These are phyloP conservation scores for Seriola rivoliana DNA, from an alignment of 2,113 vertebrate species.

Conservation along the genomic window DNA sequence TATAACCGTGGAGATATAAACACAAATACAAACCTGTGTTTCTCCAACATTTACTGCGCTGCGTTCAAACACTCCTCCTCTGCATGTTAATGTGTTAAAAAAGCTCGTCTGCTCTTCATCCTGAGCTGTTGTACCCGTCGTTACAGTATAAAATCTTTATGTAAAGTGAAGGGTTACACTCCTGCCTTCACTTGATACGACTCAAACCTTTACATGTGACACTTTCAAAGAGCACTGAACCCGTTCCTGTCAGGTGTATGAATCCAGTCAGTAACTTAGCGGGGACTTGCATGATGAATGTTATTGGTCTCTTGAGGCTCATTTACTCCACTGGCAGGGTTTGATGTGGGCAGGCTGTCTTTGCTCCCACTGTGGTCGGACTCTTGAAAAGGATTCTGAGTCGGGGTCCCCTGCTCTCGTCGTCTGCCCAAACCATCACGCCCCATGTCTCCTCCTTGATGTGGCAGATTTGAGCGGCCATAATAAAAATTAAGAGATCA, in stretches of 20 bases:
- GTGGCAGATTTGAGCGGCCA: conserved; percentile 65
- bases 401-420: conserved; percentile 50
- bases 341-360: conserved; percentile 66
- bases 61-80: not conserved
- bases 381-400: conserved; percentile 65
- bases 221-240: conserved; percentile 18
- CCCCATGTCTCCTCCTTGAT: conserved; percentile 65
- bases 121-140: not conserved
- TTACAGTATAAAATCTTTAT: conserved; percentile 2
- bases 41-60: not conserved
- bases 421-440: conserved; percentile 62
- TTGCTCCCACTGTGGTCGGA: conserved; percentile 45
- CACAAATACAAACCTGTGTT: not conserved
- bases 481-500: conserved; percentile 68
- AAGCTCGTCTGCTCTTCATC: not conserved
- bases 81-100: not conserved
- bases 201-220: not conserved
- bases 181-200: not conserved
- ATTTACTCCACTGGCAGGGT: conserved; percentile 33
- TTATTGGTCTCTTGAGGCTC: conserved; percentile 41
- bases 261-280: conserved; percentile 31
- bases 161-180: not conserved
- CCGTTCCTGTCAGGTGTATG: conserved; percentile 44
- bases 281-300: conserved; percentile 26
- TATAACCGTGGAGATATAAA: no score